Evolutionary conservation across 2,888 invertebrate genomes (phyloP), one percentile per base, ranked within the genome.

Genomic region (Archips xylosteana): DNA sequence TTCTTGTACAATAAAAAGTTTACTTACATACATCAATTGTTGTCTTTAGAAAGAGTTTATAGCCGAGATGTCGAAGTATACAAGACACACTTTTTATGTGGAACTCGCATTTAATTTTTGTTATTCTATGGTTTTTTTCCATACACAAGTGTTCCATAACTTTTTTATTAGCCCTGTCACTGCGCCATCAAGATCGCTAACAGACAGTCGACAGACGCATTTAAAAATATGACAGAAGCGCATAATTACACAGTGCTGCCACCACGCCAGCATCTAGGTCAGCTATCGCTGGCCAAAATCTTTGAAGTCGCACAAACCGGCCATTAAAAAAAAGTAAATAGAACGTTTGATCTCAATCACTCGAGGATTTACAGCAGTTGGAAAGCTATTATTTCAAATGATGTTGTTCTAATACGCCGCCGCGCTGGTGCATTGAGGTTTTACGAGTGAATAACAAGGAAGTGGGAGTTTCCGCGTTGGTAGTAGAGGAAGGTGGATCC

Each of bases 201-300:
- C 63, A 51, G 69, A 74, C 74, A 70, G 70, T 36, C 39, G 59
- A 51, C 60, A 68, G 72, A 69, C 61, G 67, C 34, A 54, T 70
- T 61, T 61, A 65, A 65, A 70, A 70, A 61, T 70, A 70, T 74
- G 74, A 70, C 74, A 74, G 65, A 74, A 74, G 23, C 60, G 69
- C 73, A 69, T 60, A 74, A 74, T 65, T 60, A 61, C 59, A 63
- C 69, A 62, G 54, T n/a, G 57, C 32, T 32, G 32, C 51, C 51
- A 54, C 51, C 23, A 54, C 2, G 51, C 15, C 10, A 10, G 64
- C 42, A 74, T 49, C 34, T 74, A 60, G 74, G 74, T 70, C 74
- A 42, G 3, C 63, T 69, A 54, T 64, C 59, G 3, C 62, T 64
- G 49, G 32, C 57, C 66, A 42, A 36, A 34, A 67, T 67, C 57